Percentiles rank a stretch among this genome's conserved stretches.
Evolutionary conservation across 1,140 invertebrate genomes (phyloP).

Genomic region (Hycleus phaleratus): DNA sequence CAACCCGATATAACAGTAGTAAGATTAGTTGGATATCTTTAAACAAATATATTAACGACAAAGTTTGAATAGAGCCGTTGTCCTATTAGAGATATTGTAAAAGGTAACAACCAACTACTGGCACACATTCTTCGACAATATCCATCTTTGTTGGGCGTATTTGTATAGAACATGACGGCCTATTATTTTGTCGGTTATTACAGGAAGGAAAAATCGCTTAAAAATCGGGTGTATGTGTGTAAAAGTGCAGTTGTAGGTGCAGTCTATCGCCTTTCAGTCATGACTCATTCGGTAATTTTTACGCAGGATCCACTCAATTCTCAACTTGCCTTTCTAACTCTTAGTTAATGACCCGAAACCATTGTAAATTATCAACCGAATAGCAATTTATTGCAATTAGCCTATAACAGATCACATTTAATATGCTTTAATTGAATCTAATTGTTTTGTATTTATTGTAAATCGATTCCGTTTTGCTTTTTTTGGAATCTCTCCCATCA

Average conservation of each 20-base stretch:
- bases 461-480: too few relatives aligned
- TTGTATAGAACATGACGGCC: too few relatives aligned
- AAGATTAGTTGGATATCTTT: slow-evolving; percentile 19
- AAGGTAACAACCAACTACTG: too few relatives aligned
- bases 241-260: slow-evolving; percentile 11
- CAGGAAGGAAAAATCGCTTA: too few relatives aligned
- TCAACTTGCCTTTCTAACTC: slow-evolving; percentile 10
- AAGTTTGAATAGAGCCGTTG: slow-evolving; percentile 25
- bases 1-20: slow-evolving; percentile 19
- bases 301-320: slow-evolving; percentile 2
- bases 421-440: slow-evolving; percentile 13
- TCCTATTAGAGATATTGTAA: slow-evolving; percentile 10
- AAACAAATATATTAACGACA: slow-evolving; percentile 22
- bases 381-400: slow-evolving; percentile 15
- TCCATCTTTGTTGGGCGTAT: too few relatives aligned
- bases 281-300: slow-evolving; percentile 17
- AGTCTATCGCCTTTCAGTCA: slow-evolving; percentile 16
- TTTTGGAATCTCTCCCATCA: too few relatives aligned
- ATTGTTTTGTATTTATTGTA: neutral
- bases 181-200: too few relatives aligned
- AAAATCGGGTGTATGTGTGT: too few relatives aligned
- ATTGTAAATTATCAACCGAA: slow-evolving; percentile 8
- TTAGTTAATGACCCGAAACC: slow-evolving; percentile 9
- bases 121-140: too few relatives aligned
- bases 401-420: slow-evolving; percentile 5